Conservation (phyloP, 1,140 invertebrate species). For the Aphis gossypii region DNA sequence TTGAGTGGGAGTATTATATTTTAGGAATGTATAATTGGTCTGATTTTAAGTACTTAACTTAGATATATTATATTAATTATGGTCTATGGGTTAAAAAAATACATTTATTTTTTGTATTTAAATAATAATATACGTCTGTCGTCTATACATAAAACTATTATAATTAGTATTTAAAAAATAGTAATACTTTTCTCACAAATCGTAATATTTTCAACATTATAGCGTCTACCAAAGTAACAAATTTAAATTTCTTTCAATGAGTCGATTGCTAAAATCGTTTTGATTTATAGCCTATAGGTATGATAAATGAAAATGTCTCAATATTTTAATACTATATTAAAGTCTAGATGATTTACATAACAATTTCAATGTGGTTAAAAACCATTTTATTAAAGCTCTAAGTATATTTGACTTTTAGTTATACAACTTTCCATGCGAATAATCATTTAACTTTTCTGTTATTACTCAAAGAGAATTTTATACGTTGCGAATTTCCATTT, state of each 20-base stretch:
- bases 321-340: not conserved
- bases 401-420: not conserved
- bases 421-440: not conserved
- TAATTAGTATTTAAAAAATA: not conserved
- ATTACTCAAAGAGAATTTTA: not conserved
- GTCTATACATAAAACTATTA: too few species aligned
- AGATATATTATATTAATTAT: too few species aligned
- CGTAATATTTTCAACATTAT: not conserved
- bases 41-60: too few species aligned
- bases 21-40: too few species aligned
- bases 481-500: not conserved
- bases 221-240: not conserved
- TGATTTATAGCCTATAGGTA: not conserved
- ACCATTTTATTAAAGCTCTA: not conserved
- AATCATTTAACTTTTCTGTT: not conserved
- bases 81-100: too few species aligned
- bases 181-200: not conserved
- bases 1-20: too few species aligned
- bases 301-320: too few species aligned
- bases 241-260: not conserved
- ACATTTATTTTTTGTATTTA: too few species aligned
- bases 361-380: not conserved
- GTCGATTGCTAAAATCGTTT: not conserved
- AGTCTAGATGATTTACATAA: not conserved
- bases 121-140: too few species aligned